Evolutionary conservation across 2,888 invertebrate species (phyloP), one percentile per base, ranked within the genome.

Genomic region (Tanytarsus gracilentus): DNA sequence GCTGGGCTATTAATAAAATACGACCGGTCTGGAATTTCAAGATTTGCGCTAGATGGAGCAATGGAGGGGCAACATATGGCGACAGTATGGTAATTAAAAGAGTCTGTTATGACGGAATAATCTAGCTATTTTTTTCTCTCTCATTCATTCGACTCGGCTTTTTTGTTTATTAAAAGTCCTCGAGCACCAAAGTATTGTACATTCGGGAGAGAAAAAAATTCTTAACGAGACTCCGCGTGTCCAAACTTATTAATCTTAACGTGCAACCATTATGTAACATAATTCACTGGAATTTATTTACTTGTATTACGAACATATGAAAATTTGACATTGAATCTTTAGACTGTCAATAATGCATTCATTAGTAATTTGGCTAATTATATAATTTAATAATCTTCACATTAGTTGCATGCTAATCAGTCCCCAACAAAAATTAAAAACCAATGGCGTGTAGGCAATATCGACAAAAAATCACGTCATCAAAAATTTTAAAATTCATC

Each of bases 1-100:
- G n/a, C 6, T 30, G 6, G 6, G 30, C 9, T 30, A 30, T 8
- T 30, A 30, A 30, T 8, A 6, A 30, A 6, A 30, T 11, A 30
- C 6, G 49, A 49, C 49, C 49, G 26, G 49, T 49, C 49, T 49
- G 49, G 49, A 23, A 53, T 53, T 53, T 53, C 53, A 25, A 53
- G 53, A 36, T 33, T 36, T 33, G 14, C 23, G 44, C 44, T 44
- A 36, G 29, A 39, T 39, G 23, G 21, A 9, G n/a, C 21, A 44
- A 36, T 36, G 36, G 53, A 53, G 53, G 33, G 53, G 53, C 36
- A n/a, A 39, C 36, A 39, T 29, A 29, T 39, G 53, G 53, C 53
- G 53, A 53, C 53, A 53, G 53, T 53, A 53, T 53, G 53, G 36
- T 53, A 53, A 53, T 53, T 36, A 53, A 53, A 53, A 29, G 29